Percentiles rank a stretch among this genome's conserved stretches.
phyloP scores from a whole-genome alignment of 2,113 vertebrate genomes.

The Perca flavescens region DNA sequence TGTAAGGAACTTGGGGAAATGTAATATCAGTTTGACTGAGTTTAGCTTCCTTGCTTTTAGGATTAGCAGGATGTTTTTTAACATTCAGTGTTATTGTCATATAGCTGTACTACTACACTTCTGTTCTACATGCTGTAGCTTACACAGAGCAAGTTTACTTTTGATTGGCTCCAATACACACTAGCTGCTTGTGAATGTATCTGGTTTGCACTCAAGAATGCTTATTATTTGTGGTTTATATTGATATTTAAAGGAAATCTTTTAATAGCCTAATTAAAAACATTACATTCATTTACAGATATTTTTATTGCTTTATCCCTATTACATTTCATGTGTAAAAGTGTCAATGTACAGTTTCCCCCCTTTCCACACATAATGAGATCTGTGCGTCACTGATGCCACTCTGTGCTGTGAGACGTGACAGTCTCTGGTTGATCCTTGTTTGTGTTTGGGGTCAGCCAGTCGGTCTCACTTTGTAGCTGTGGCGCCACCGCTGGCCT shows the following conservation, averaged over 20 bases:
- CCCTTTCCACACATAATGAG: background rate
- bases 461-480: constrained; percentile 38
- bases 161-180: background rate
- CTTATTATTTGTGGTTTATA: background rate
- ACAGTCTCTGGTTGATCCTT: constrained; percentile 28
- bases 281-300: background rate
- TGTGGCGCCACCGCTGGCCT: constrained; percentile 34
- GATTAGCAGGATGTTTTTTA: background rate
- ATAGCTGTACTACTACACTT: background rate
- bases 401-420: constrained; percentile 9
- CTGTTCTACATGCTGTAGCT: background rate
- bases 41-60: background rate
- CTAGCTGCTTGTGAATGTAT: background rate
- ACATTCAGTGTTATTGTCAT: background rate
- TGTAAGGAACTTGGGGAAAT: background rate
- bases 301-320: background rate
- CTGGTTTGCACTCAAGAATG: background rate
- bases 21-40: background rate
- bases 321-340: background rate
- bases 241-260: background rate
- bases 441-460: constrained; percentile 39
- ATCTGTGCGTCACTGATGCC: constrained; percentile 15
- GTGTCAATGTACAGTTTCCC: background rate
- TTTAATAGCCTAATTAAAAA: background rate
- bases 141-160: background rate